Base-by-base conservation (phyloP, 1,140 invertebrate species). In the Brachionus koreanus region DNA sequence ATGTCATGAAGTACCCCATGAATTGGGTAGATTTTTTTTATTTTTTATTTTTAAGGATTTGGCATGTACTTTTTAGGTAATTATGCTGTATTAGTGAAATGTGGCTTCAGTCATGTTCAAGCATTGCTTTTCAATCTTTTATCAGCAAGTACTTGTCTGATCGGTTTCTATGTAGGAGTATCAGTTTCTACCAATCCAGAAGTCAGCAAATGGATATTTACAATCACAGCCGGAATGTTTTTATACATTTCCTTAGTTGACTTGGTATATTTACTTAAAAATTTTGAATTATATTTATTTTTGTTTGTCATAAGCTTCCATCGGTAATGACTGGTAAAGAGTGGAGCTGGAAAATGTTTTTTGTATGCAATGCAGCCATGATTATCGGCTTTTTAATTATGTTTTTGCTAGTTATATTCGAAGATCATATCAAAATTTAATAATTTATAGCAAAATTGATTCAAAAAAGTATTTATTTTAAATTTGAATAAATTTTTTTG, bases 1-100 rank as follows among this genome's bases (percentile, higher is more conserved):
- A 39, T 90, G 87, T 79, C 90, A 90, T 83, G 90, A 90, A 84
- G 83, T 90, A 6, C 90, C 90, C 5, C 90, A 90, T 83, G 90
- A 90, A 86, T 84, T 90, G 52, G 90, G 89, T 91, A 77, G 5
- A 6, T 29, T 29, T 39, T 29, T 39, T 46, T 16, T 39, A 1
- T 9, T 6, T 2, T 25, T 13, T 25, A 3, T 5, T 46, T 75
- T 46, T 10, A 0, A n/a, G 1, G 25, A 33, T 75, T 35, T 16
- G n/a, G 43, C 6, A 37, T 52, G 12, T 16, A 49, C 23, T 16
- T 74, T 69, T 29, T 25, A 69, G 61, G 65, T 85, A 84, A 82
- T 81, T 43, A 74, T 82, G 69, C 82, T 33, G 42, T 83, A n/a
- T 65, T 83, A 35, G 67, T 83, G 13, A 52, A 75, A 46, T 83